Percentiles rank a stretch among this genome's conserved stretches.
Evolutionary conservation across 2,113 vertebrate species (phyloP).

Genomic region (Bufo bufo): DNA sequence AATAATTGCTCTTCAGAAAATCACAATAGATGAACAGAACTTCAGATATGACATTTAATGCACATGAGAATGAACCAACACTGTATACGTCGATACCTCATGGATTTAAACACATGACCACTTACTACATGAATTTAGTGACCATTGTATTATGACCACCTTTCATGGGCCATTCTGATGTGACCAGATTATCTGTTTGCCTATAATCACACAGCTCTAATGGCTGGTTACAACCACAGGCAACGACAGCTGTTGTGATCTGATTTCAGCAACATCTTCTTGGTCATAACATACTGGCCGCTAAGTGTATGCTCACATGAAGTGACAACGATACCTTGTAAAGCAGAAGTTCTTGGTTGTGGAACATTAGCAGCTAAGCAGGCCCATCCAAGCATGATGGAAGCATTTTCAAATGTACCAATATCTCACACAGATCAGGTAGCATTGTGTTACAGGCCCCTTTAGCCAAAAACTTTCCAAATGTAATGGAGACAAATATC

Average conservation of each 20-base stretch:
- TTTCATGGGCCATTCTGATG: too few species aligned
- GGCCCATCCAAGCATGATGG: neutral
- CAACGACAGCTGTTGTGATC: neutral
- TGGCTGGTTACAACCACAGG: neutral
- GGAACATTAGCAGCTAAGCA: neutral
- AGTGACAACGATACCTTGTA: neutral
- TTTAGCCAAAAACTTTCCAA: neutral
- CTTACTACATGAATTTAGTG: neutral
- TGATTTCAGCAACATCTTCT: neutral
- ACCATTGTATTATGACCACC: neutral
- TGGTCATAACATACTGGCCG: neutral
- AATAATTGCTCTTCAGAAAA: too few species aligned
- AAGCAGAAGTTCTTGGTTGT: neutral
- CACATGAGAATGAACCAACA: neutral
- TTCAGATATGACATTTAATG: neutral
- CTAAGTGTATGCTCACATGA: neutral
- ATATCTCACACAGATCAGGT: neutral
- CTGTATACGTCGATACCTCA: neutral
- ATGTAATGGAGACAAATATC: neutral
- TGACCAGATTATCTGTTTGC: too few species aligned
- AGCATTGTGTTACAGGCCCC: neutral
- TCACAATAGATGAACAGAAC: neutral
- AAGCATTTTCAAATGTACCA: neutral
- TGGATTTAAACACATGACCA: neutral
- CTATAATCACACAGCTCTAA: neutral